Conservation (phyloP, 2,113 vertebrate genomes). For the Actinemys pallida region DNA sequence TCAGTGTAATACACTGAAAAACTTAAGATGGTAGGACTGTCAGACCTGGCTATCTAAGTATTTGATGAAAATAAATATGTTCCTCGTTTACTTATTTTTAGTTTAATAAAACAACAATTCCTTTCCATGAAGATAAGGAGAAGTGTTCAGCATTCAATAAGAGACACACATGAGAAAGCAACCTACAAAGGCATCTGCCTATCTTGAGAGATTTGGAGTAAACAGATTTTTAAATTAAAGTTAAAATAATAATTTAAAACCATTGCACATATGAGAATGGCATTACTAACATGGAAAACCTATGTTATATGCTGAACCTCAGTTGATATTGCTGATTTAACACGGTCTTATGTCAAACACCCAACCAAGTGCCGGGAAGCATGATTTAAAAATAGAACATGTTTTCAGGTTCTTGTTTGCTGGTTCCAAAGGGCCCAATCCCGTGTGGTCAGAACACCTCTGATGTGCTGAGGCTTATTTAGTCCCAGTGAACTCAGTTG, state of each 20-base stretch:
- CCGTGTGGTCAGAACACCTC: background rate
- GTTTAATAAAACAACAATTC: background rate
- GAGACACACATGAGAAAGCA: background rate
- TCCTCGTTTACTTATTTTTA: background rate
- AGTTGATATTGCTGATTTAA: background rate
- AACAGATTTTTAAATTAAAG: background rate
- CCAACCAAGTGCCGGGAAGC: background rate
- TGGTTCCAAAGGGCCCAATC: background rate
- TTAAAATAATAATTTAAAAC: background rate
- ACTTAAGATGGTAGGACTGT: background rate
- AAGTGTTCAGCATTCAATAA: background rate
- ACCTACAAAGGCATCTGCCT: background rate
- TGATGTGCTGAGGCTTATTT: background rate
- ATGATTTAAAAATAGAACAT: background rate
- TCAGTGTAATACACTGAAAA: background rate
- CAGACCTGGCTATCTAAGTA: background rate
- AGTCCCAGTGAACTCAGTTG: accelerated
- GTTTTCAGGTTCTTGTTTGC: background rate
- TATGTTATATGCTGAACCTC: background rate
- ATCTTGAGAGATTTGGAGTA: background rate
- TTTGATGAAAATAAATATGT: background rate
- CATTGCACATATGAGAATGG: background rate
- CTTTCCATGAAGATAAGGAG: background rate
- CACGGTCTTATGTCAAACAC: background rate
- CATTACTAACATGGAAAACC: background rate